phyloP scores from a whole-genome alignment of 2,113 vertebrate genomes.

The Columbina picui region DNA sequence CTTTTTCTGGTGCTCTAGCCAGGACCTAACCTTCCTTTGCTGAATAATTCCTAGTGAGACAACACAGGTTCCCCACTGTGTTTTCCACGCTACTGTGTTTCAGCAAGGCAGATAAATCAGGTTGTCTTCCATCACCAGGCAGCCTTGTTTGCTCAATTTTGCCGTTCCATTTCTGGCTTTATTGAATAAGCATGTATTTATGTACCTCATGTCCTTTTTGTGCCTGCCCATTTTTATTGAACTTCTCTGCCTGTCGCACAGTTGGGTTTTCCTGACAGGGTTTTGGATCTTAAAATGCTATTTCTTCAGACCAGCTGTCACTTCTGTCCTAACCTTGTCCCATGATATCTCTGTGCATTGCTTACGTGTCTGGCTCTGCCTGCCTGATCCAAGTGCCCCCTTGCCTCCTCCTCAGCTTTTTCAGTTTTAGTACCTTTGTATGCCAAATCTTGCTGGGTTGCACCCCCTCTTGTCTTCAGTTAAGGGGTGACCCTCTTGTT shows the following conservation, averaged over 20 bases:
- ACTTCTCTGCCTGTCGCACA: not conserved
- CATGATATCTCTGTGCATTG: not conserved
- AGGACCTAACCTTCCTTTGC: conserved; percentile 49
- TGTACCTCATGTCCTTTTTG: conserved; percentile 19
- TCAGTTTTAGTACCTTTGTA: not conserved
- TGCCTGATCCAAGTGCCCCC: not conserved
- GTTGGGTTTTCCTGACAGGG: conserved; percentile 36
- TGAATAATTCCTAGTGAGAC: conserved; percentile 47
- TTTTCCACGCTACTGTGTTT: conserved; percentile 8
- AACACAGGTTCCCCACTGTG: conserved; percentile 21
- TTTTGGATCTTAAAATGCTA: conserved; percentile 31
- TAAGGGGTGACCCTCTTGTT: not conserved
- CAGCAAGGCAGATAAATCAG: conserved; percentile 55
- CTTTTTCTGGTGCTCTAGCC: conserved; percentile 33
- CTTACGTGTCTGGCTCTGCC: not conserved
- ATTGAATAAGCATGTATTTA: conserved; percentile 46
- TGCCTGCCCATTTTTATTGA: conserved; percentile 26
- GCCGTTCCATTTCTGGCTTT: conserved; percentile 32
- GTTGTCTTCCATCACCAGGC: conserved; percentile 11
- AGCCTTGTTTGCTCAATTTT: conserved; percentile 59
- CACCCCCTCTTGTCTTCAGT: not conserved
- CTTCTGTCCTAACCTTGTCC: conserved; percentile 45
- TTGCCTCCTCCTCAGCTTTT: not conserved
- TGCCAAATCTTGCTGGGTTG: not conserved
- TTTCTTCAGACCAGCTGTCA: conserved; percentile 56